Base-by-base conservation (phyloP, 2,888 invertebrate genomes). In the Thecophora atra region DNA sequence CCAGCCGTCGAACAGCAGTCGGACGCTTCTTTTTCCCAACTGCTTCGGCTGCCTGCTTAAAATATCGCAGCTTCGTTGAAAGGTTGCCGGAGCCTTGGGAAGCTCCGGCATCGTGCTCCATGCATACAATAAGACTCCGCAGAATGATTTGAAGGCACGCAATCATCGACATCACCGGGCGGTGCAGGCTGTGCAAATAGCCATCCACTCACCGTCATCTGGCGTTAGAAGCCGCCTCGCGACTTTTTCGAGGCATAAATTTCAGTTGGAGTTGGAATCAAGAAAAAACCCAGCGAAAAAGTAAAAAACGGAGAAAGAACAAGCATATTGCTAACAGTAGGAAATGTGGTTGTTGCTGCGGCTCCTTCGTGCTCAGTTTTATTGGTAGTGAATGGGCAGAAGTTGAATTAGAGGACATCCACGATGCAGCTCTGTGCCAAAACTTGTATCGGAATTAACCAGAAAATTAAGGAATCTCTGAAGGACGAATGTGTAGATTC, bases 111-210 rank as follows among this genome's bases (percentile, higher is more conserved):
- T 28, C 21, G 15, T n/a, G 47, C 26, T 47, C 30, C 24, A 70
- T 62, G 70, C 62, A 63, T 51, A 60, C n/a, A 69, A 60, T 62
- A 51, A 56, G 60, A 68, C 42, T 56, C 19, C 11, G 67, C 52
- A 63, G 66, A 72, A 70, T 19, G 72, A 70, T 72, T 74, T 72
- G 74, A 70, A 66, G 70, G 67, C 74, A 72, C 67, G 74, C 74
- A 74, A 74, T 72, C 74, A 71, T 74, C 70, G 24, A 17, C 69
- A 66, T 70, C 60, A 65, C 70, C 60, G 24, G 21, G 47, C 11
- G 47, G 47, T n/a, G 47, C 47, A 47, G 47, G 8, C 47, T 44
- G 7, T 13, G 44, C 44, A n/a, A n/a, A n/a, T n/a, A 37, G 37
- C 37, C 37, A 37, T 6, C 37, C 37, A 37, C 7, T 37, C 37